A percentile compares a stretch with the other conserved stretches of the same genome.
Conservation (phyloP, 2,888 invertebrate genomes). For the Euplexia lucipara region DNA sequence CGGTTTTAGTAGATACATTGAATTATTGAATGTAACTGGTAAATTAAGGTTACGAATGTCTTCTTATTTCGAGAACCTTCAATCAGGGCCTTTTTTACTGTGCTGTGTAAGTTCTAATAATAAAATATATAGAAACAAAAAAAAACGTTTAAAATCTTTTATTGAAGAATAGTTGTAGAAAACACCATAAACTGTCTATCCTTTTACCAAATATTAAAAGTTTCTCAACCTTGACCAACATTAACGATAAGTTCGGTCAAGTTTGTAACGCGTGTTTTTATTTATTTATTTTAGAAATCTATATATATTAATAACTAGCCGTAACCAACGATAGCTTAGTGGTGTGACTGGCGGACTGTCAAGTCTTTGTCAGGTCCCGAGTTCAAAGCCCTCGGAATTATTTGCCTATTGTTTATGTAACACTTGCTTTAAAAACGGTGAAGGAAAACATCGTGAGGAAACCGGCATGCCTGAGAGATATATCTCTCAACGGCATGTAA, state of each 20-base stretch:
- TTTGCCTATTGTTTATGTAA: too few relatives aligned
- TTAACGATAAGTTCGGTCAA: constrained; percentile 34
- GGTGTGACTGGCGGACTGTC: too few relatives aligned
- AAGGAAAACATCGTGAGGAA: too few relatives aligned
- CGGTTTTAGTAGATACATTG: background rate
- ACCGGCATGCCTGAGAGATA: too few relatives aligned
- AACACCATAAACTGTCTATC: background rate
- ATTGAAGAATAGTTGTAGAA: background rate
- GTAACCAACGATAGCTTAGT: background rate
- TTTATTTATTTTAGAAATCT: constrained; percentile 26
- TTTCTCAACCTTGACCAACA: constrained; percentile 41
- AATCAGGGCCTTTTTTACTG: background rate
- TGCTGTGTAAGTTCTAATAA: too few relatives aligned
- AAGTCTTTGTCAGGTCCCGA: too few relatives aligned
- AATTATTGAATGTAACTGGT: constrained; percentile 10
- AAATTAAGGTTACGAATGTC: background rate
- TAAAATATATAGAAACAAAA: too few relatives aligned
- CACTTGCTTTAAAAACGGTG: too few relatives aligned
- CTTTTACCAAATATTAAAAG: constrained; percentile 33
- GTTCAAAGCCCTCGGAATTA: too few relatives aligned
- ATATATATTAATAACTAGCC: constrained; percentile 3
- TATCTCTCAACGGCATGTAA: too few relatives aligned
- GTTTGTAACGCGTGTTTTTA: constrained; percentile 22
- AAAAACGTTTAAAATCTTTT: background rate
- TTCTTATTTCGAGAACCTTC: background rate